Base-by-base conservation (phyloP, 2,888 invertebrate genomes). In the Zygogramma bicolorata region DNA sequence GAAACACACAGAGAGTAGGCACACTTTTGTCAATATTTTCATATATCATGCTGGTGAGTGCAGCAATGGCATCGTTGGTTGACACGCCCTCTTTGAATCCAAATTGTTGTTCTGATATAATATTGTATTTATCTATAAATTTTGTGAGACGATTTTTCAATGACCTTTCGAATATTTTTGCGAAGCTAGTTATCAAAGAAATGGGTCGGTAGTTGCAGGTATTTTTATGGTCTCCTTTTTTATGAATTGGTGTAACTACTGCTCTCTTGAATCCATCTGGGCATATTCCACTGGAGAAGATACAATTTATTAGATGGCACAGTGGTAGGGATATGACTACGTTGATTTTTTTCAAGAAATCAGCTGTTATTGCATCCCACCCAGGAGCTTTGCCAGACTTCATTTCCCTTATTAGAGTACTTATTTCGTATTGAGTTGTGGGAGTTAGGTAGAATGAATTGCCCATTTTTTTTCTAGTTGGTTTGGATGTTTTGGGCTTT, bases 171-270 rank as follows among this genome's bases (percentile, higher is more conserved):
- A n/a, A n/a, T n/a, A n/a, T n/a, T n/a, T n/a, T n/a, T n/a, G n/a
- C n/a, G n/a, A n/a, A n/a, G n/a, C n/a, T n/a, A n/a, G n/a, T n/a
- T n/a, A n/a, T n/a, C n/a, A n/a, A n/a, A n/a, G n/a, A n/a, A n/a
- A 69, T 71, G 5, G 68, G 71, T 57, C 62, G 46, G 34, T 68
- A 71, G 58, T 71, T 69, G 10, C 46, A 29, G 20, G 65, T 27
- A 18, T 42, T 53, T 10, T 25, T 40, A 18, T 29, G 65, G 31
- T 69, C 42, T n/a, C n/a, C n/a, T n/a, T n/a, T n/a, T n/a, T n/a
- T n/a, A n/a, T n/a, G n/a, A n/a, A n/a, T n/a, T n/a, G n/a, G n/a
- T n/a, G n/a, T n/a, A n/a, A n/a, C n/a, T n/a, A n/a, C n/a, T n/a
- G n/a, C n/a, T n/a, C n/a, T 42, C 65, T 65, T 70, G 15, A 72